These are phyloP conservation scores for Anarsia innoxiella DNA, from an alignment of 2,888 invertebrate genomes.

Conservation along the genomic window DNA sequence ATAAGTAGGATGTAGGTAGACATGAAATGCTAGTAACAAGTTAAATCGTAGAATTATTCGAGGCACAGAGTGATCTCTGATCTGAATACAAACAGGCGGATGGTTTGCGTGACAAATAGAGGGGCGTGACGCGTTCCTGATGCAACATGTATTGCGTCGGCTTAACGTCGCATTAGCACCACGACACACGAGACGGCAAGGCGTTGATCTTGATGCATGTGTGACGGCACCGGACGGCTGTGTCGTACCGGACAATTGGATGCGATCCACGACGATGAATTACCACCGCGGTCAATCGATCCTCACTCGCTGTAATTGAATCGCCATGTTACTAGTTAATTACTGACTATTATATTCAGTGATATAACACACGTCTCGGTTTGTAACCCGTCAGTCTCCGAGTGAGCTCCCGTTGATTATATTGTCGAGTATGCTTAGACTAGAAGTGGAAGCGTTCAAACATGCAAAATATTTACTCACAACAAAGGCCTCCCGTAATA, in stretches of 20 bases:
- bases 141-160: no score
- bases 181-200: neutral
- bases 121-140: no score
- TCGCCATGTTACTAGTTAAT: neutral
- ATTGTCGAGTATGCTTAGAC: no score
- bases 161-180: neutral
- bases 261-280: neutral
- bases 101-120: no score
- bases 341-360: neutral
- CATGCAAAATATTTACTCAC: neutral
- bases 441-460: no score
- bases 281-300: neutral
- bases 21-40: no score
- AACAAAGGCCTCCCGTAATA: constrained; percentile 11
- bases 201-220: neutral
- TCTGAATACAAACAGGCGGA: no score
- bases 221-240: neutral
- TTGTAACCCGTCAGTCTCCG: neutral
- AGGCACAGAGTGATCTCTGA: no score
- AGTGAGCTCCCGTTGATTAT: neutral
- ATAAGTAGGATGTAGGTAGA: no score
- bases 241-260: neutral
- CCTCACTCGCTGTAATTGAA: neutral
- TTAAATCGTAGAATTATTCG: no score
- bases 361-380: neutral